Conservation (phyloP, 2,113 vertebrate genomes). For the Propithecus coquereli region DNA sequence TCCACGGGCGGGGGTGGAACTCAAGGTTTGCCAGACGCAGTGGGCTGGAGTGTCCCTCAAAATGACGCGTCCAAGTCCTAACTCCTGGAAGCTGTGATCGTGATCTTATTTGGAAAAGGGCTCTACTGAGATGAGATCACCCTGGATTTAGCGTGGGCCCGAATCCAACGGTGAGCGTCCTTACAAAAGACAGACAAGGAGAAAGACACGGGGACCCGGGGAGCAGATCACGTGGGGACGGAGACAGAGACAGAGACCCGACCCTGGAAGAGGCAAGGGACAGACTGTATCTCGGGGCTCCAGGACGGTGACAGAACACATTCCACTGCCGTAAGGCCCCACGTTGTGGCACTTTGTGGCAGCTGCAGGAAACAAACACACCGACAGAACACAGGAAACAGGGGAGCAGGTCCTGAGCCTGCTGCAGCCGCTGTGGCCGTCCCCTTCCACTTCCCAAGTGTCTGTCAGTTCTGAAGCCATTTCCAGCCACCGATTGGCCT, state of each 20-base stretch:
- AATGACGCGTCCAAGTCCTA: fast-evolving
- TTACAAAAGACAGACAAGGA: not conserved
- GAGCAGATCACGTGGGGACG: fast-evolving
- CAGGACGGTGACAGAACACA: fast-evolving
- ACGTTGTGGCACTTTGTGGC: fast-evolving
- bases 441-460: not conserved
- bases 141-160: no score
- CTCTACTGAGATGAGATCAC: not conserved
- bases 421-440: fast-evolving
- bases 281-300: no score
- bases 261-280: no score
- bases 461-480: not conserved
- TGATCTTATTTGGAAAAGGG: not conserved
- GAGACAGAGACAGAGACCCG: no score
- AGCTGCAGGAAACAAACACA: fast-evolving
- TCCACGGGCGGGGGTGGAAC: not conserved
- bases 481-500: not conserved
- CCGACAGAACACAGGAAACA: not conserved
- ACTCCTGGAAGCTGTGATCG: not conserved
- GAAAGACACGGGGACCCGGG: fast-evolving
- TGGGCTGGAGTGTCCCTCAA: not conserved
- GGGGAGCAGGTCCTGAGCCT: not conserved
- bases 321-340: fast-evolving
- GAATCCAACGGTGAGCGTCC: fast-evolving
- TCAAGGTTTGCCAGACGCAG: not conserved